These are phyloP conservation scores for Conomelus anceps DNA, from an alignment of 2,888 invertebrate species.

Conservation along the genomic window DNA sequence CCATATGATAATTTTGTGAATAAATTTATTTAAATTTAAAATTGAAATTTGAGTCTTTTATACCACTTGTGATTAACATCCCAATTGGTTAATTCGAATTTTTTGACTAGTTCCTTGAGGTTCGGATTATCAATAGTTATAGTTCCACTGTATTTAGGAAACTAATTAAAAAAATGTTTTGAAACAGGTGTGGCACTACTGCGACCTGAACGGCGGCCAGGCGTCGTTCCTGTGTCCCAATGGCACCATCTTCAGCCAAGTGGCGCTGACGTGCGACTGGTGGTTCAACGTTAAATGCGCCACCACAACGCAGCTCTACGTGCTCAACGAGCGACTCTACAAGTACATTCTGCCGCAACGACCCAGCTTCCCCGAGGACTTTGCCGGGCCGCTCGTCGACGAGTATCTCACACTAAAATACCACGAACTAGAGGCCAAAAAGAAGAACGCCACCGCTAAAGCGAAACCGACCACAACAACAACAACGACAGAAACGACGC, in stretches of 20 bases:
- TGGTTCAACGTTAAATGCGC: slow-evolving; percentile 88
- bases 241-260: slow-evolving; percentile 86
- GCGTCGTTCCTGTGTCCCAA: slow-evolving; percentile 85
- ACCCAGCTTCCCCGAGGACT: slow-evolving; percentile 86
- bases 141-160: too few relatives aligned
- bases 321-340: slow-evolving; percentile 79
- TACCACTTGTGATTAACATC: too few relatives aligned
- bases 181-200: slow-evolving; percentile 81
- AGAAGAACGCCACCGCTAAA: slow-evolving; percentile 38
- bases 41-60: slow-evolving; percentile 22
- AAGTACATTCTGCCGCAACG: slow-evolving; percentile 79
- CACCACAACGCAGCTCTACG: slow-evolving; percentile 75
- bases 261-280: slow-evolving; percentile 84
- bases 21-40: neutral
- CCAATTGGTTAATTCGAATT: too few relatives aligned
- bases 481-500: neutral
- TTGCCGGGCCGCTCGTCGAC: slow-evolving; percentile 79
- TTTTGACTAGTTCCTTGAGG: neutral
- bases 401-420: slow-evolving; percentile 77
- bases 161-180: slow-evolving; percentile 25
- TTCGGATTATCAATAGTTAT: too few relatives aligned
- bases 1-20: neutral
- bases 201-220: slow-evolving; percentile 83
- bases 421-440: slow-evolving; percentile 74
- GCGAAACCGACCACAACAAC: neutral